Evolutionary conservation across 2,113 vertebrate species (phyloP).

Genomic region (Brachionichthys hirsutus): DNA sequence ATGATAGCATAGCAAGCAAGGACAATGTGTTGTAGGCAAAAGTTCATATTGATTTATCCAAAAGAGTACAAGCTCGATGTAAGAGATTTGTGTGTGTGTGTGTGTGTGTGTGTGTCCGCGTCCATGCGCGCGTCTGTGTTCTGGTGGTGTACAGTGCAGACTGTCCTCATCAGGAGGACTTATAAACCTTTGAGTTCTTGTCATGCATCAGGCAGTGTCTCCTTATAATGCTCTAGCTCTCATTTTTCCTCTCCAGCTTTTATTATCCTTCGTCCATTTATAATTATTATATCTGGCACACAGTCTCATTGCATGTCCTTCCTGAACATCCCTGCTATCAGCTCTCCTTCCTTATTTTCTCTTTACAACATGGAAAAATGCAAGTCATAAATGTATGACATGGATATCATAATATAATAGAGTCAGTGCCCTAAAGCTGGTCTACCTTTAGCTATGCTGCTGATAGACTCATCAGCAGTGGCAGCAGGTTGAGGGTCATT

Average conservation of each 20-base stretch:
- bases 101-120: slow-evolving; percentile 16
- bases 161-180: slow-evolving; percentile 58
- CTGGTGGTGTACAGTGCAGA: slow-evolving; percentile 36
- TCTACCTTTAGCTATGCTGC: slow-evolving; percentile 38
- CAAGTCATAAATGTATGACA: slow-evolving; percentile 23
- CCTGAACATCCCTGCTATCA: neutral
- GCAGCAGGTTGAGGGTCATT: slow-evolving; percentile 27
- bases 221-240: slow-evolving; percentile 43
- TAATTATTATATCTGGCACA: slow-evolving; percentile 14
- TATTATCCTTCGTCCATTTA: slow-evolving; percentile 1
- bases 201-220: slow-evolving; percentile 33
- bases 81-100: slow-evolving; percentile 29
- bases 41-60: slow-evolving; percentile 33
- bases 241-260: neutral
- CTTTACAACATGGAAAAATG: neutral
- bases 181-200: slow-evolving; percentile 60
- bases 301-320: neutral
- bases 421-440: slow-evolving; percentile 27
- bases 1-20: slow-evolving; percentile 7
- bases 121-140: slow-evolving; percentile 4
- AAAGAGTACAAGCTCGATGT: slow-evolving; percentile 24
- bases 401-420: slow-evolving; percentile 24
- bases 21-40: slow-evolving; percentile 24
- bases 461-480: slow-evolving; percentile 22
- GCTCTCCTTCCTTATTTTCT: neutral